phyloP scores from a whole-genome alignment of 2,888 invertebrate genomes.

The Aethes cnicana region DNA sequence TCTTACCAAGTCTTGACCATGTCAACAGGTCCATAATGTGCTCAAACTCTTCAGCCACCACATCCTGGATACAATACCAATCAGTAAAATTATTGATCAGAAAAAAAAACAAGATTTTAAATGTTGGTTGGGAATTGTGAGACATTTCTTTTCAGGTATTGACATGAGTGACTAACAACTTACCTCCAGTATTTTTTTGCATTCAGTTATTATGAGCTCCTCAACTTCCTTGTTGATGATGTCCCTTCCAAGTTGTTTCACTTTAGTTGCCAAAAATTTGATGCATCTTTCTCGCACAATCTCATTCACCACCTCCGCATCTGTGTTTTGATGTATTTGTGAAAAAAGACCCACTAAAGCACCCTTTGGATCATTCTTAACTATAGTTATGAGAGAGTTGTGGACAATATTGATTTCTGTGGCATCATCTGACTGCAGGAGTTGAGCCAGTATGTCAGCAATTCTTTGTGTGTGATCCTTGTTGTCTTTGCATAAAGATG shows the following conservation, averaged over 20 bases:
- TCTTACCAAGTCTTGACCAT: slow-evolving; percentile 90
- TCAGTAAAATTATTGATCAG: neutral
- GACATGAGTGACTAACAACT: too few species aligned
- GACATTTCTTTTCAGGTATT: slow-evolving; percentile 5
- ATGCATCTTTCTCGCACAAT: slow-evolving; percentile 92
- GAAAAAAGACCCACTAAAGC: slow-evolving; percentile 80
- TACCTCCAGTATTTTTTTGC: slow-evolving; percentile 92
- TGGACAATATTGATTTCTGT: slow-evolving; percentile 93
- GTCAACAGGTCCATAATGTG: slow-evolving; percentile 93
- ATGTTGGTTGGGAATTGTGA: neutral
- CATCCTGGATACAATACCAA: slow-evolving; percentile 83
- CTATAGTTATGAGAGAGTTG: slow-evolving; percentile 89
- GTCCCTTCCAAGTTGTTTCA: slow-evolving; percentile 89
- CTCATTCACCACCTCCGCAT: slow-evolving; percentile 83
- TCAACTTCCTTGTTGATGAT: slow-evolving; percentile 92
- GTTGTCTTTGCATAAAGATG: slow-evolving; percentile 92
- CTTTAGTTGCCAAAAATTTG: slow-evolving; percentile 92
- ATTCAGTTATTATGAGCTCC: slow-evolving; percentile 90
- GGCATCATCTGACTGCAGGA: slow-evolving; percentile 93
- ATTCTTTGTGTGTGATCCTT: slow-evolving; percentile 92
- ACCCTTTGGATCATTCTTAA: slow-evolving; percentile 88
- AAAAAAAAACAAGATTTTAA: neutral
- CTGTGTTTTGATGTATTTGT: slow-evolving; percentile 78
- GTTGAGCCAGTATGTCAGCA: slow-evolving; percentile 95
- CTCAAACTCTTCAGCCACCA: slow-evolving; percentile 95